phyloP scores from a whole-genome alignment of 2,888 invertebrate species.

The Podabrus alpinus region DNA sequence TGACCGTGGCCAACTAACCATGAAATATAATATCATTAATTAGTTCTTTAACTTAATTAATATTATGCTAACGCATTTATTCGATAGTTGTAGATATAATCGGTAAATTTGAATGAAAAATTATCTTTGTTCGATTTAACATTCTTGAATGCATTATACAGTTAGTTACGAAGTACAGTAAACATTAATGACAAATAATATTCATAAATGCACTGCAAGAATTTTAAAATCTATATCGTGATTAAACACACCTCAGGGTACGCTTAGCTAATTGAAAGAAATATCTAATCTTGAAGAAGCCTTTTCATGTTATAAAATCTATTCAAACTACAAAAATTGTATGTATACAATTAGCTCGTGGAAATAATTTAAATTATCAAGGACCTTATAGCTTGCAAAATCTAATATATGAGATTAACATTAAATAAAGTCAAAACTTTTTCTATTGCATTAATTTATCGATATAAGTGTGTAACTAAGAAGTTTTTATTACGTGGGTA shows the following conservation, averaged over 20 bases:
- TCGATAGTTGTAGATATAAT: not conserved
- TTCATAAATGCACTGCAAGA: not conserved
- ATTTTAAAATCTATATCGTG: not conserved
- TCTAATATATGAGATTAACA: not conserved
- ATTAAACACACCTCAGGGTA: not conserved
- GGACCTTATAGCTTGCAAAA: not conserved
- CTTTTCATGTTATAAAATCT: not conserved
- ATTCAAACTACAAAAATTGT: not conserved
- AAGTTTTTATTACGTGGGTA: not conserved
- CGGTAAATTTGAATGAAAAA: not conserved
- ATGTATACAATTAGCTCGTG: not conserved
- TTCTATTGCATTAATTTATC: not conserved
- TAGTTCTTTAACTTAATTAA: conserved; percentile 3
- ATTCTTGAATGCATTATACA: not conserved
- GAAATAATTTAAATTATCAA: not conserved
- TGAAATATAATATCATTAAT: conserved; percentile 12
- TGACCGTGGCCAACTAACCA: conserved; percentile 22
- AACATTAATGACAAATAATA: not conserved
- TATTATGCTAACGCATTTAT: not conserved
- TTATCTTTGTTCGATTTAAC: not conserved
- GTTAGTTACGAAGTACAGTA: not conserved
- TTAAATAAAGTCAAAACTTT: not conserved
- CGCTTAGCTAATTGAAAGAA: not conserved
- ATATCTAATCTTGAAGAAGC: not conserved
- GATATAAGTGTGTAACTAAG: not conserved